Conservation (phyloP, 37 sponge, comb jelly and placozoan species). For the Chondrosia reniformis region DNA sequence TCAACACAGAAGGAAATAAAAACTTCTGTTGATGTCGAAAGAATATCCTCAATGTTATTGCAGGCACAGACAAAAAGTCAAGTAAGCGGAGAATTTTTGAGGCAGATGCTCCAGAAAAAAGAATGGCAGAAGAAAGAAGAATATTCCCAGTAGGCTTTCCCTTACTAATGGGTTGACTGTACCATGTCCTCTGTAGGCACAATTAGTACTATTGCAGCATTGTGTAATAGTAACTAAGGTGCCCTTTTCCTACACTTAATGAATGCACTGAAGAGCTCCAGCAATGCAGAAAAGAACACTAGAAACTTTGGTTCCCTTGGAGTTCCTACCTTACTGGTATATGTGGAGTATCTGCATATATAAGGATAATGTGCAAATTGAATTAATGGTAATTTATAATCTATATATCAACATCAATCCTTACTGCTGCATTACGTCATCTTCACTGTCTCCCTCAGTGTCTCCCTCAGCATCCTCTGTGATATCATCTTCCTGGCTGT, state of each 20-base stretch:
- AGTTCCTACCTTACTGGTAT: not conserved
- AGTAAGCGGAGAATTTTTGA: slow-evolving; percentile 32
- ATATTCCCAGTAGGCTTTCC: slow-evolving; percentile 32
- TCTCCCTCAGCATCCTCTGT: no score
- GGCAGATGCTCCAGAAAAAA: slow-evolving; percentile 48
- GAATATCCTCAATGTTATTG: slow-evolving; percentile 32
- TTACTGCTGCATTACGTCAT: no score
- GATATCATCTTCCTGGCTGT: no score
- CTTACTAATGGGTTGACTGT: slow-evolving; percentile 40
- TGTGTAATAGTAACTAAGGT: slow-evolving; percentile 28
- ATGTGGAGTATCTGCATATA: no score
- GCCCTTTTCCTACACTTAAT: slow-evolving; percentile 11
- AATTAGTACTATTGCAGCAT: slow-evolving; percentile 1
- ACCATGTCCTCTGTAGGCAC: no score
- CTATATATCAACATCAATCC: no score
- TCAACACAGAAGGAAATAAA: slow-evolving; percentile 25
- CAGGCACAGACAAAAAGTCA: not conserved
- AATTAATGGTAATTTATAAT: no score
- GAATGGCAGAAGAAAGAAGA: slow-evolving; percentile 29
- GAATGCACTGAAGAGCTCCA: slow-evolving; percentile 23
- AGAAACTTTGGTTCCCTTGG: slow-evolving; percentile 11
- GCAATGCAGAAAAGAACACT: slow-evolving; percentile 28
- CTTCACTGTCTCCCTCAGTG: no score
- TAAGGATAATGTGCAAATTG: no score
- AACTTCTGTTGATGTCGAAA: slow-evolving; percentile 44